These are phyloP conservation scores for Pitta sordida DNA, from an alignment of 2,113 vertebrate species.

Conservation along the genomic window DNA sequence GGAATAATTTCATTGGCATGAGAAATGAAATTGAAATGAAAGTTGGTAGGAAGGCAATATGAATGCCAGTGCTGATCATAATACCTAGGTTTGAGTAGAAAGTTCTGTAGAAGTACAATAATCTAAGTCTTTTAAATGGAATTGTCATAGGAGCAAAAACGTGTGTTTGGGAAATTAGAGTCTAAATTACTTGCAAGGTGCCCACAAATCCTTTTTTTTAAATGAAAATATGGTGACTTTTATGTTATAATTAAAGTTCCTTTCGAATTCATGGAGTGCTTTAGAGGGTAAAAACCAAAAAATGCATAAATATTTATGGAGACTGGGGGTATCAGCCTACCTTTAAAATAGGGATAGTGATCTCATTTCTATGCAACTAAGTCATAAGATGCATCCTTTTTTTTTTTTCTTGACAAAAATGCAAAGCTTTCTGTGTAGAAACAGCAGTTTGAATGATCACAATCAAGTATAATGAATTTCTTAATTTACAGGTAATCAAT, in stretches of 20 bases:
- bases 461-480: not conserved
- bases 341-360: not conserved
- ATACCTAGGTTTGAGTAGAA: not conserved
- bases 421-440: not conserved
- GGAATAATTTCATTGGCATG: not conserved
- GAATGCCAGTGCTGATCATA: not conserved
- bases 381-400: not conserved
- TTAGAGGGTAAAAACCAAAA: not conserved
- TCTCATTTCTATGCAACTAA: not conserved
- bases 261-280: not conserved
- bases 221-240: not conserved
- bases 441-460: not conserved
- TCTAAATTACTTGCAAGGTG: not conserved
- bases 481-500: not conserved
- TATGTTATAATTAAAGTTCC: not conserved
- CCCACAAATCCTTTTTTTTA: not conserved
- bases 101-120: not conserved
- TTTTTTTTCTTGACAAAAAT: not conserved
- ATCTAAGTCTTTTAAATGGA: not conserved
- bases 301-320: not conserved
- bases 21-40: not conserved
- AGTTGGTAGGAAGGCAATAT: not conserved
- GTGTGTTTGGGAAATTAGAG: not conserved
- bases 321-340: not conserved
- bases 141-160: not conserved